These are phyloP conservation scores for Idaea biselata DNA, from an alignment of 2,888 invertebrate species.

Conservation along the genomic window DNA sequence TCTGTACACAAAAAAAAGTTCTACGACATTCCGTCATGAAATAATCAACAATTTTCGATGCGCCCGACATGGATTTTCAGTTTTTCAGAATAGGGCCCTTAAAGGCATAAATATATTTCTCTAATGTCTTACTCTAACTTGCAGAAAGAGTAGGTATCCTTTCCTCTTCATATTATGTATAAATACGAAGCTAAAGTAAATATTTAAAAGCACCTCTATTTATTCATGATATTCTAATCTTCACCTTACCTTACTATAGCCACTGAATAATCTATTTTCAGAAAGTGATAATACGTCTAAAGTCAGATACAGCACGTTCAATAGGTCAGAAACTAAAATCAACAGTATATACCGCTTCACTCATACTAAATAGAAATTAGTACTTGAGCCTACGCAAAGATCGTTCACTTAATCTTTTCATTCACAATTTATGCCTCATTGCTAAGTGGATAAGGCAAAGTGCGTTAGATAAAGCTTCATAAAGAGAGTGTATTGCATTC, in stretches of 20 bases:
- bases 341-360: conserved; percentile 5
- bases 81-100: too few relatives aligned
- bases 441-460: conserved; percentile 53
- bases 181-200: too few relatives aligned
- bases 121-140: too few relatives aligned
- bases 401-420: conserved; percentile 29
- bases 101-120: too few relatives aligned
- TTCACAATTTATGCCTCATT: conserved; percentile 43
- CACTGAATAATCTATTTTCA: conserved; percentile 1
- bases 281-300: conserved; percentile 19
- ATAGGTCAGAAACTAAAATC: conserved; percentile 13
- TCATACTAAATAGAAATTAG: conserved; percentile 12
- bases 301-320: conserved; percentile 16
- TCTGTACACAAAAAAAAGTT: too few relatives aligned
- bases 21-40: too few relatives aligned
- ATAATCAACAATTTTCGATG: too few relatives aligned
- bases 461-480: conserved; percentile 50
- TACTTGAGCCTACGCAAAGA: conserved; percentile 19
- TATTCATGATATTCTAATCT: not conserved
- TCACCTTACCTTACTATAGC: not conserved
- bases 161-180: too few relatives aligned
- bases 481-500: conserved; percentile 63
- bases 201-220: too few relatives aligned
- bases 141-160: too few relatives aligned
- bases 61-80: too few relatives aligned